These are phyloP conservation scores for Trematomus loennbergii DNA, from an alignment of 2,113 vertebrate genomes.

Conservation along the genomic window DNA sequence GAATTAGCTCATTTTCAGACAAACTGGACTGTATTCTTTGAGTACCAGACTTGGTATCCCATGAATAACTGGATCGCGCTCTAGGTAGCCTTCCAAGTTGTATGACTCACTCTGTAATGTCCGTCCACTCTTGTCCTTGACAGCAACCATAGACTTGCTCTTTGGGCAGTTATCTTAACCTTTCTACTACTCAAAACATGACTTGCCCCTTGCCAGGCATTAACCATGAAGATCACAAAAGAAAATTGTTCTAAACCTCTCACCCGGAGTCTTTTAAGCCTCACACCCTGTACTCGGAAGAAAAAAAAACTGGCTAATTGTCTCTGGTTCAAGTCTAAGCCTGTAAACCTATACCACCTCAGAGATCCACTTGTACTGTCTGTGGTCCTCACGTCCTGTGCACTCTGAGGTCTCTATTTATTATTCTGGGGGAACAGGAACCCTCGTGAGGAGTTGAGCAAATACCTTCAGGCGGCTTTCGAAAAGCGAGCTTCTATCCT, in stretches of 20 bases:
- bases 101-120: constrained; percentile 52
- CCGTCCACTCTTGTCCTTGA: constrained; percentile 24
- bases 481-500: constrained; percentile 7
- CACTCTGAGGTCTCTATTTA: constrained; percentile 39
- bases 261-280: constrained; percentile 20
- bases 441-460: constrained; percentile 12
- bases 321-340: constrained; percentile 28
- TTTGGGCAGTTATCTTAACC: constrained; percentile 24
- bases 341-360: constrained; percentile 51
- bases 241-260: constrained; percentile 39
- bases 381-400: constrained; percentile 53
- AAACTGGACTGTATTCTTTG: constrained; percentile 40
- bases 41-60: constrained; percentile 50
- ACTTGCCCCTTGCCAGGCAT: background rate
- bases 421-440: constrained; percentile 52
- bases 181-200: constrained; percentile 25
- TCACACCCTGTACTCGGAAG: background rate
- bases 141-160: constrained; percentile 25
- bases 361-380: constrained; percentile 51
- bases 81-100: constrained; percentile 37
- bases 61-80: constrained; percentile 53
- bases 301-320: constrained; percentile 19
- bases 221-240: constrained; percentile 36
- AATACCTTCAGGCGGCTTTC: constrained; percentile 29
- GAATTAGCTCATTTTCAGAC: constrained; percentile 69